Evolutionary conservation across 2,113 vertebrate genomes (phyloP).

Genomic region (Mobula hypostoma): DNA sequence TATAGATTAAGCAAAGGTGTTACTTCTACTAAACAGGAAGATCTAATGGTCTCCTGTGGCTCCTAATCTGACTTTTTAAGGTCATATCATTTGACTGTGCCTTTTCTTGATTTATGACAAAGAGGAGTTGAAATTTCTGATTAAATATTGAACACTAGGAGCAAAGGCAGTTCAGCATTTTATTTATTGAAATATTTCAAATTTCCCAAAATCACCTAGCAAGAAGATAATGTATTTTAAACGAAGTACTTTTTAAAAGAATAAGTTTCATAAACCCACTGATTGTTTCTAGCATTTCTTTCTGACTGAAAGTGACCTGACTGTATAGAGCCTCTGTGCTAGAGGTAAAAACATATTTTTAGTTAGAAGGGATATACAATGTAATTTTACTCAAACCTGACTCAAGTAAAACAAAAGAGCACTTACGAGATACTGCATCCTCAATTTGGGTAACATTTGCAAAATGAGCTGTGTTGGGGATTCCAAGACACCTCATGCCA

Average conservation of each 20-base stretch:
- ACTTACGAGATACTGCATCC: conserved; percentile 90
- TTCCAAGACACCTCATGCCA: conserved; percentile 92
- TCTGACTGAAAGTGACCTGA: not conserved
- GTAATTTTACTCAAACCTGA: not conserved
- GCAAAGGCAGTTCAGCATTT: not conserved
- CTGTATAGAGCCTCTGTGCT: too few relatives aligned
- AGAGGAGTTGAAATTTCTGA: not conserved
- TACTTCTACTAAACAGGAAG: not conserved
- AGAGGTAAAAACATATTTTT: not conserved
- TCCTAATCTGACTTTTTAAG: not conserved
- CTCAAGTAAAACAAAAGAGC: not conserved
- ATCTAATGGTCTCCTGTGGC: not conserved
- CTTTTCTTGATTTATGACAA: not conserved
- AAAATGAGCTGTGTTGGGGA: conserved; percentile 94
- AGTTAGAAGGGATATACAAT: not conserved
- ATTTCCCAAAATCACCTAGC: not conserved
- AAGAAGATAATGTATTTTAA: not conserved
- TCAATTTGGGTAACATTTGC: conserved; percentile 98
- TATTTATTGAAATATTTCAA: not conserved
- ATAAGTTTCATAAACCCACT: not conserved
- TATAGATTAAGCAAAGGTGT: too few relatives aligned
- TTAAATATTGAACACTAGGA: not conserved
- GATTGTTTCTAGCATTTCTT: not conserved
- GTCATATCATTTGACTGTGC: not conserved
- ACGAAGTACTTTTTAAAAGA: not conserved